These are phyloP conservation scores for Semotilus atromaculatus DNA, from an alignment of 2,797 vertebrate species.

Conservation along the genomic window DNA sequence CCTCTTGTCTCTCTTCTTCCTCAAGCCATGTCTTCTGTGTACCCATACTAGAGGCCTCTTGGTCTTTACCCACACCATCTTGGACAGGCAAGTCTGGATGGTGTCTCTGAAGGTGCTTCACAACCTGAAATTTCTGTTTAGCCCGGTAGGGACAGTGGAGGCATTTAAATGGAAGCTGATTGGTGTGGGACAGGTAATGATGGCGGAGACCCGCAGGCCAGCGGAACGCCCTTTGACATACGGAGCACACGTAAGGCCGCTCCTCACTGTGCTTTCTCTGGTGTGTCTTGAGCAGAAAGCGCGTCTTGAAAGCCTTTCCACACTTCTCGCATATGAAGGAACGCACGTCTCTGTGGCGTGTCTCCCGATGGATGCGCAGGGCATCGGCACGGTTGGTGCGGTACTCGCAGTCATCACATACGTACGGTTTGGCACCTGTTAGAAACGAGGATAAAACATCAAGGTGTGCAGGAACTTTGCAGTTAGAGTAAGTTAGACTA, in stretches of 20 bases:
- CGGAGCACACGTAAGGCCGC: slow-evolving; percentile 85
- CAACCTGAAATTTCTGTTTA: slow-evolving; percentile 97
- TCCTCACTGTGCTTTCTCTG: slow-evolving; percentile 92
- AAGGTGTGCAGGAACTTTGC: not conserved
- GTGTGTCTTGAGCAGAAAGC: slow-evolving; percentile 94
- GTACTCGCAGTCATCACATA: slow-evolving; percentile 91
- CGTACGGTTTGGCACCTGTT: slow-evolving; percentile 89
- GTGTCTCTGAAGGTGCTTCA: slow-evolving; percentile 91
- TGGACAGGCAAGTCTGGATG: slow-evolving; percentile 83
- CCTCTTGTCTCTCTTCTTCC: slow-evolving; percentile 43
- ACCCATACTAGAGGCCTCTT: slow-evolving; percentile 73
- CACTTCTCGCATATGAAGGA: slow-evolving; percentile 96
- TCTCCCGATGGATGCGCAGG: slow-evolving; percentile 89
- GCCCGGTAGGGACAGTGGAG: slow-evolving; percentile 91
- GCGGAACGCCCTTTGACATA: slow-evolving; percentile 89
- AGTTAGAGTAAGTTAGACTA: not conserved
- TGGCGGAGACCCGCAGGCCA: slow-evolving; percentile 96
- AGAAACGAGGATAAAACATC: not conserved
- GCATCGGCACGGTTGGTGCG: slow-evolving; percentile 92
- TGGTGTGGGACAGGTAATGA: slow-evolving; percentile 94
- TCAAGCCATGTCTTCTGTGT: slow-evolving; percentile 82
- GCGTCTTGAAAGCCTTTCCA: slow-evolving; percentile 96
- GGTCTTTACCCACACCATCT: slow-evolving; percentile 87
- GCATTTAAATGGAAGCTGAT: slow-evolving; percentile 92
- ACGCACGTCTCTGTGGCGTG: slow-evolving; percentile 87